Evolutionary conservation across 30 jellyfish, hydroid and myxozoan species (phyloP), one percentile per base, ranked within the genome.

Genomic region (Turritopsis rubra): DNA sequence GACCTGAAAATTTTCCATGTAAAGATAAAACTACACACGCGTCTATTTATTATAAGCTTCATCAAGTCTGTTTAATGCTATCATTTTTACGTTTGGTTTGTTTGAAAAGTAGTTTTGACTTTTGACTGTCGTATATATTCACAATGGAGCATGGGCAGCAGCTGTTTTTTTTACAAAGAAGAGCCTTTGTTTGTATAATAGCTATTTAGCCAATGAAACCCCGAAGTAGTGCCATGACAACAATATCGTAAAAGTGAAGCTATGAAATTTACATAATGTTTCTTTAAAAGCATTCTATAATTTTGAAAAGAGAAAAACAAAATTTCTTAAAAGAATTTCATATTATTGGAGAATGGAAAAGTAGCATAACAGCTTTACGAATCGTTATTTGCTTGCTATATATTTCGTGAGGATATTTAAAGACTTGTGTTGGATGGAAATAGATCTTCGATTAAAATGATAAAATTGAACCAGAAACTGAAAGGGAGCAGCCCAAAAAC

Each of bases 401-500:
- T 41, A 41, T 41, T 41, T 41, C 13, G 60, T 41, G 60, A 41
- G 13, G 60, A 41, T 13, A 41, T 5, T 13, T 3, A 41, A 41
- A 41, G 9, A 3, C 60, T 41, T 41, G 13, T 41, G 13, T 41
- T 13, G 60, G 60, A 41, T 41, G 60, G 60, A 13, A 41, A 13
- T 41, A 3, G 13, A 41, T 41, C 60, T 41, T 13, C 5, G 60
- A 41, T 41, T 41, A 68, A 27, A 68, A 68, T 68, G 77, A 68
- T 68, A 23, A 68, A 68, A 22, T n/a, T 68, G 19, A 68, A 68
- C 77, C 28, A 27, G 30, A 68, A 68, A 19, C 77, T n/a, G 30
- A 68, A 68, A 68, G 28, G 77, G 17, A 68, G 30, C 77, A 68
- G 77, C 21, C 77, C 77, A 19, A 68, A 68, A 68, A 41, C 81